A percentile compares a stretch with the other conserved stretches of the same genome.
Evolutionary conservation across 2,888 invertebrate species (phyloP).

Genomic region (Parnassius glacialis): DNA sequence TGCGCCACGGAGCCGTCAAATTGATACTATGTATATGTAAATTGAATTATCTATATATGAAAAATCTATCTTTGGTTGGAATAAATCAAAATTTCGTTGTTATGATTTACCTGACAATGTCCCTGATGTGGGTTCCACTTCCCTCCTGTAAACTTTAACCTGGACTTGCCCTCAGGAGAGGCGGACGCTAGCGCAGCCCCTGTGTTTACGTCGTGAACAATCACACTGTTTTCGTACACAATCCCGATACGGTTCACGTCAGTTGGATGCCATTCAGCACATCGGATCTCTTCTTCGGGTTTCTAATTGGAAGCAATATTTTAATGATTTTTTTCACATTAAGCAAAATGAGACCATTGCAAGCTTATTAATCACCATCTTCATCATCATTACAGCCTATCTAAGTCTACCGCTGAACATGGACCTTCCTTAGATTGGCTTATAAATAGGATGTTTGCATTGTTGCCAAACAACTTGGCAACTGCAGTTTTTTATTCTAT

Average conservation of each 20-base stretch:
- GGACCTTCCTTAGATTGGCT: no score
- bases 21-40: no score
- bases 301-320: conserved; percentile 42
- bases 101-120: conserved; percentile 82
- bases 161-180: conserved; percentile 84
- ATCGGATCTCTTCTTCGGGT: conserved; percentile 86
- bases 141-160: conserved; percentile 90
- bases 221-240: conserved; percentile 87
- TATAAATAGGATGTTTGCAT: not conserved
- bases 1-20: no score
- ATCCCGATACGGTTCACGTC: conserved; percentile 86
- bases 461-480: no score
- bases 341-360: not conserved
- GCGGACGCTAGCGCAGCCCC: conserved; percentile 65
- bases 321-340: not conserved
- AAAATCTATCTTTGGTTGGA: no score
- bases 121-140: conserved; percentile 98
- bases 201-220: conserved; percentile 87
- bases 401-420: no score
- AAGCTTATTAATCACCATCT: not conserved
- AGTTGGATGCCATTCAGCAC: conserved; percentile 93
- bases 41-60: no score
- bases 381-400: not conserved
- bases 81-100: no score
- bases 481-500: no score